phyloP scores from a whole-genome alignment of 2,797 vertebrate species.

The Kryptopterus vitreolus region DNA sequence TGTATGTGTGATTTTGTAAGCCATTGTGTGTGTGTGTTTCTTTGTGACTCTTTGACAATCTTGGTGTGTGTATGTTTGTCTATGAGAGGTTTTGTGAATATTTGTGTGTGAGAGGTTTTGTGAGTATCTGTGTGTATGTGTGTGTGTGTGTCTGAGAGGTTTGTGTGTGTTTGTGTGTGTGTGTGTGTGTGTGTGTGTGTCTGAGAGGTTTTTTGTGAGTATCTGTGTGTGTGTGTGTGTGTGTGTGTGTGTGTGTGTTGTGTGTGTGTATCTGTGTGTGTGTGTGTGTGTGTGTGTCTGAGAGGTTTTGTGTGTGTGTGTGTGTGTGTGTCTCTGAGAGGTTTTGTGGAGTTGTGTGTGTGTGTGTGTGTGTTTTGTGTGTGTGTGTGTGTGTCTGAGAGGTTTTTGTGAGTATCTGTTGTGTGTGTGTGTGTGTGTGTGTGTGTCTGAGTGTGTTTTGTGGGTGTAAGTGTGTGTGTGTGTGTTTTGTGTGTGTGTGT shows the following conservation, averaged over 20 bases:
- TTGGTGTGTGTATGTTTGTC: no score
- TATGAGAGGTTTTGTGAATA: slow-evolving; percentile 36
- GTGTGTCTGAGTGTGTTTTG: slow-evolving; percentile 13
- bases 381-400: no score
- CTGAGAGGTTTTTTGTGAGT: no score
- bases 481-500: no score
- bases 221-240: slow-evolving; percentile 11
- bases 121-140: no score
- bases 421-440: slow-evolving; percentile 12
- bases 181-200: no score
- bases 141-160: neutral
- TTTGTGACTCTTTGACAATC: no score
- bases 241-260: slow-evolving; percentile 11
- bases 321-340: slow-evolving; percentile 22
- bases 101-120: slow-evolving; percentile 18
- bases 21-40: neutral
- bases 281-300: no score
- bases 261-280: slow-evolving; percentile 3
- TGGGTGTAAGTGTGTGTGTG: slow-evolving; percentile 3
- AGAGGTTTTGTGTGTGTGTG: slow-evolving; percentile 33
- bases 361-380: no score
- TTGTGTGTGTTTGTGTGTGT: neutral
- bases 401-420: no score
- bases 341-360: slow-evolving; percentile 6
- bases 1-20: slow-evolving; percentile 16